Evolutionary conservation across 64 coral and sea anemone genomes (phyloP).

Genomic region (Porites australiensis): DNA sequence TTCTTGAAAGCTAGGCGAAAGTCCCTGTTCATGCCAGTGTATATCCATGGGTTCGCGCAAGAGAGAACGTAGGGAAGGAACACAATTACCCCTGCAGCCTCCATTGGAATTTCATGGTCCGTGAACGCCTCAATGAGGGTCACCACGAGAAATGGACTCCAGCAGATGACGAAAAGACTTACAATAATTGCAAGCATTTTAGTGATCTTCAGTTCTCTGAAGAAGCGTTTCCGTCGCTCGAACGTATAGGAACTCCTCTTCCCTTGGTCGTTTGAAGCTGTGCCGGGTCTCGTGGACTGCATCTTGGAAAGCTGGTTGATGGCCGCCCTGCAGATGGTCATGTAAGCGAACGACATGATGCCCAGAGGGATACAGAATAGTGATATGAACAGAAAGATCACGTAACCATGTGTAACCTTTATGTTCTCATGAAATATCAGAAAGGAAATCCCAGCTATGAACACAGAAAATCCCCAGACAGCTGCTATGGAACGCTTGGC

Average conservation of each 20-base stretch:
- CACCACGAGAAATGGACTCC: slow-evolving; percentile 85
- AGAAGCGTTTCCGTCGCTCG: slow-evolving; percentile 89
- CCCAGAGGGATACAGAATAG: slow-evolving; percentile 78
- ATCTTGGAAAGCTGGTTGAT: slow-evolving; percentile 84
- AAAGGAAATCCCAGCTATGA: slow-evolving; percentile 67
- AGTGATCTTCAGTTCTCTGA: slow-evolving; percentile 87
- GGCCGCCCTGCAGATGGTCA: slow-evolving; percentile 84
- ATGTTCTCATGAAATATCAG: slow-evolving; percentile 63
- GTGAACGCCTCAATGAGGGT: slow-evolving; percentile 83
- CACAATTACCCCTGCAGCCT: slow-evolving; percentile 24
- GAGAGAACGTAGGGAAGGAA: slow-evolving; percentile 77
- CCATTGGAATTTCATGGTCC: not conserved
- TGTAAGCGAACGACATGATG: slow-evolving; percentile 87
- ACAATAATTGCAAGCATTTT: slow-evolving; percentile 92
- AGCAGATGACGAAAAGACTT: slow-evolving; percentile 79
- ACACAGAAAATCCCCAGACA: slow-evolving; percentile 68
- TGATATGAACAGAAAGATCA: slow-evolving; percentile 76
- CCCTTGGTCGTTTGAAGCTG: slow-evolving; percentile 29
- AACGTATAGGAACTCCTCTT: slow-evolving; percentile 42
- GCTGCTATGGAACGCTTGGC: slow-evolving; percentile 71
- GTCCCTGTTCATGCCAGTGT: slow-evolving; percentile 90
- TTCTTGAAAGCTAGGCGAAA: slow-evolving; percentile 92
- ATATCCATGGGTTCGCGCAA: slow-evolving; percentile 86
- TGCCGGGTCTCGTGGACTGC: slow-evolving; percentile 41
- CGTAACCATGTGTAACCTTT: slow-evolving; percentile 58